Evolutionary conservation across 1,140 invertebrate species (phyloP), one percentile per base, ranked within the genome.

Genomic region (Macrobrachium nipponense): DNA sequence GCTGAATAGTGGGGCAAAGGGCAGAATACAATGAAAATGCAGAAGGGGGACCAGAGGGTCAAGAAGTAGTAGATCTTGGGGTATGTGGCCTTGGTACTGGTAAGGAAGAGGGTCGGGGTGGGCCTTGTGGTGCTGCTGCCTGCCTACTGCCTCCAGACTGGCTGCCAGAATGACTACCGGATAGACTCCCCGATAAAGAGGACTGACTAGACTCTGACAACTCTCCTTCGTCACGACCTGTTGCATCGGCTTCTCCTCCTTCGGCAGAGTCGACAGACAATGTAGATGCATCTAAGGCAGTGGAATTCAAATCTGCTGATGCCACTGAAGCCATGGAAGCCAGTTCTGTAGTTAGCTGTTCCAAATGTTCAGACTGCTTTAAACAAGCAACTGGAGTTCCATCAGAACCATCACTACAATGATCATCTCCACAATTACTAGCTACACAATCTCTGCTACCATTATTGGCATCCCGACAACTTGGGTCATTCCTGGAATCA

Each of bases 191-290:
- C 15, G 88, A 85, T 2, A 87, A 80, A n/a, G 88, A 89, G 43
- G 86, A 85, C 64, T 89, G 88, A 61, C 88, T 89, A 12, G 86
- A 89, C 68, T 89, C 88, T 5, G 88, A 89, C 44, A 87, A 66
- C 44, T 89, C 88, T 7, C 77, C 88, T 20, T 82, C 88, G 17
- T 89, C 84, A 58, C 86, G 76, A 0, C 85, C 85, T 23, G 85
- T 87, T 5, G 62, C 73, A 66, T 89, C 77, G 15, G 76, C 87
- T 58, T 87, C 87, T 4, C 77, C 81, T 23, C 87, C 87, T 23
- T 87, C 87, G 10, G 68, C 70, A 20, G 87, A 87, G 60, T 87
- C 87, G 2, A 83, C 81, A 15, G 88, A 89, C 15, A 86, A 58
- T 17, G 88, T 89, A 36, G 88, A 89, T 20, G 75, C 88, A 51